phyloP scores from a whole-genome alignment of 2,888 invertebrate species.

The Drosophila greeni region DNA sequence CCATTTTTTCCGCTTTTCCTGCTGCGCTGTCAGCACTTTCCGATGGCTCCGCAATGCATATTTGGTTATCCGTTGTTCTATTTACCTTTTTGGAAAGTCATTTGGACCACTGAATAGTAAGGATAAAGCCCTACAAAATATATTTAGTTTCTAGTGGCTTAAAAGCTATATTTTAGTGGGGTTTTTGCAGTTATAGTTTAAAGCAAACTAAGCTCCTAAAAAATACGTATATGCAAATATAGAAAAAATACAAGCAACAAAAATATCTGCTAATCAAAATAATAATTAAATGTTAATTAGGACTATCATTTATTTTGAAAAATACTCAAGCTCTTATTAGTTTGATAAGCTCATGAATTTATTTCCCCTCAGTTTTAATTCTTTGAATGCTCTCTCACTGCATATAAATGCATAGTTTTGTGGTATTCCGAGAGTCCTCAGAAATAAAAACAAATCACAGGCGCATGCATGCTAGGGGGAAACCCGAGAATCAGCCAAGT shows the following conservation, averaged over 20 bases:
- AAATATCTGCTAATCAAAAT: no score
- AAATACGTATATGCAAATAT: no score
- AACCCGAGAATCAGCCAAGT: constrained; percentile 10
- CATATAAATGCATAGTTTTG: neutral
- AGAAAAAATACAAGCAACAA: no score
- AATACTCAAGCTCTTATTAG: no score
- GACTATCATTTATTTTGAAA: no score
- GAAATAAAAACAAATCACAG: constrained; percentile 2
- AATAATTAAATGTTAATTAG: no score
- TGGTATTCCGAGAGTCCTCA: neutral
- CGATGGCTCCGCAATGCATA: constrained; percentile 6
- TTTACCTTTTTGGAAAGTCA: neutral
- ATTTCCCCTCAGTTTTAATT: neutral
- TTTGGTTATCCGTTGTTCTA: neutral
- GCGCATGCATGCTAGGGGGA: constrained; percentile 2
- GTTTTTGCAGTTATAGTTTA: neutral
- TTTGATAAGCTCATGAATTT: neutral
- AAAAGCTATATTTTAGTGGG: neutral
- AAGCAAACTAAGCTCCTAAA: no score
- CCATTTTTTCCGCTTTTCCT: constrained; percentile 4
- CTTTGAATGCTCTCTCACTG: neutral
- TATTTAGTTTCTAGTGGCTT: neutral
- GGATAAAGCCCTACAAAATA: neutral
- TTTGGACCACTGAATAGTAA: neutral
- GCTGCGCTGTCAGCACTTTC: constrained; percentile 13